Conservation (phyloP, 2,888 invertebrate genomes). For the Lasioglossum figueresi region DNA sequence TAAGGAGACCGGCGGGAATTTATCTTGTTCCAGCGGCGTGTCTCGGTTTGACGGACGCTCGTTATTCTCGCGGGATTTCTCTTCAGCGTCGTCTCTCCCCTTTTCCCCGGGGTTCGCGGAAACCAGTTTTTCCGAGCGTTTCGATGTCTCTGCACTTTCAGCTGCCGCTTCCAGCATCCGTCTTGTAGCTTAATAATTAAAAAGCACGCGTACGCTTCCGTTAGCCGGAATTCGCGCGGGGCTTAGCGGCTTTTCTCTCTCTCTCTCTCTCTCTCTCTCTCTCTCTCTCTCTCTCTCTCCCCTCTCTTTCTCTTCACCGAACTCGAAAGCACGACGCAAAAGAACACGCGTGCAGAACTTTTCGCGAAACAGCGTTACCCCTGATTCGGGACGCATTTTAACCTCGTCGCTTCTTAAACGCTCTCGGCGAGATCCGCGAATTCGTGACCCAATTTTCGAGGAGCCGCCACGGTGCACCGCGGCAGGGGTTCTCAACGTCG, state of each 20-base stretch:
- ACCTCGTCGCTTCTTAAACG: constrained; percentile 38
- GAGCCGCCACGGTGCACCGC: constrained; percentile 7
- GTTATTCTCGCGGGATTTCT: constrained; percentile 37
- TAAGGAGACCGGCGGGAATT: constrained; percentile 53
- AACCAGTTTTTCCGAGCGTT: background rate
- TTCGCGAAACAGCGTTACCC: background rate
- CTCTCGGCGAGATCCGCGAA: constrained; percentile 49
- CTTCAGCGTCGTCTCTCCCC: background rate
- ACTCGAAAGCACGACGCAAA: background rate
- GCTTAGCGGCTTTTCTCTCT: background rate
- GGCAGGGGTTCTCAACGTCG: constrained; percentile 31
- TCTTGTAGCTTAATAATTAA: constrained; percentile 19
- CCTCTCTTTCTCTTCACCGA: background rate
- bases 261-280: background rate
- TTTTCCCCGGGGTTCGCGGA: background rate
- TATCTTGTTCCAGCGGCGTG: constrained; percentile 45
- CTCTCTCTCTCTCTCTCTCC: background rate
- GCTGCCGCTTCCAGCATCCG: background rate
- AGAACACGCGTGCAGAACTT: background rate
- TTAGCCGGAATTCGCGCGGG: background rate
- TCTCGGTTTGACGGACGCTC: constrained; percentile 44
- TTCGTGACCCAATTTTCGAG: constrained; percentile 62
- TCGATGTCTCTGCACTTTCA: constrained; percentile 10
- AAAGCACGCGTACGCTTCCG: constrained; percentile 4
- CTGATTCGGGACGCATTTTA: constrained; percentile 7